Evolutionary conservation across 2,888 invertebrate species (phyloP), one percentile per base, ranked within the genome.

Genomic region (Erpobdella octoculata): DNA sequence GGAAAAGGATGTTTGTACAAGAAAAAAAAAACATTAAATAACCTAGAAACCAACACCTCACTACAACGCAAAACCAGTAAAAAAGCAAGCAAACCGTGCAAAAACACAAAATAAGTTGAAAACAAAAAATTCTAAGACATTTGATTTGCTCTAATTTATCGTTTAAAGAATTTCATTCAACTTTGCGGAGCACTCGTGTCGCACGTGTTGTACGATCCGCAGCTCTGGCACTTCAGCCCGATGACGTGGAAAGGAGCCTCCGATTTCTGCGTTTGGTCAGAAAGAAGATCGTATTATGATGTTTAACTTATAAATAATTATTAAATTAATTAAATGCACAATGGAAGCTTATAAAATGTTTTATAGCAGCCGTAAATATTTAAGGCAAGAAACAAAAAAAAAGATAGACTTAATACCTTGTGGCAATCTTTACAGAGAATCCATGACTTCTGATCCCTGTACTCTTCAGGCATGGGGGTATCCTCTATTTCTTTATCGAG

Each of bases 341-440:
- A 18, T 31, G 6, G 2, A 5, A 41, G n/a, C 46, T n/a, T 41
- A 9, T n/a, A n/a, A n/a, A n/a, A n/a, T n/a, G n/a, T n/a, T n/a
- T n/a, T n/a, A n/a, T n/a, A n/a, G n/a, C n/a, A n/a, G n/a, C n/a
- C 12, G 18, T 18, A 15, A 18, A 12, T 46, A 18, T 15, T 46
- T 15, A 18, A 15, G 46, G 46, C 46, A 12, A 15, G 12, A 15
- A 18, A 46, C 46, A 18, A 46, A 46, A 18, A 46, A 46, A 15
- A 15, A n/a, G 35, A 35, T 25, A 31, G 4, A 59, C 12, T 33
- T 3, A 31, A 3, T 58, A 91, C 92, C 88, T 91, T 89, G 82
- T 92, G 92, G 82, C 93, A 93, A 84, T 93, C 93, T 82, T 91
- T 91, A 85, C 93, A 93, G 9, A 92, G 86, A 79, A 93, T 91